Evolutionary conservation across 1,140 invertebrate genomes (phyloP).

Genomic region (Aphaenogaster ashmeadi): DNA sequence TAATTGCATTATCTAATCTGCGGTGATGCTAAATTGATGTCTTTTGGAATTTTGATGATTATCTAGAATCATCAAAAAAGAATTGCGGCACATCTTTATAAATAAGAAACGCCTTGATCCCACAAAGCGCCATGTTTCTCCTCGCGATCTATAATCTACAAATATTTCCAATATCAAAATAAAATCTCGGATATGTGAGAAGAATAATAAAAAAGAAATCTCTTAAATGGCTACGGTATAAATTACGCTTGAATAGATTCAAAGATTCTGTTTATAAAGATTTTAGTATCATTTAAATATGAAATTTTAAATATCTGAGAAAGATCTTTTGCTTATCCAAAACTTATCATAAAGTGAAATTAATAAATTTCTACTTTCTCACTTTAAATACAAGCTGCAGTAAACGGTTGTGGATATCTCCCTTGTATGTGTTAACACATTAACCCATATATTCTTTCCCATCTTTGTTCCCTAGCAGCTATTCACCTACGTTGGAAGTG

Average conservation of each 20-base stretch:
- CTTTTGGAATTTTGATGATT: constrained; percentile 11
- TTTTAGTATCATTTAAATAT: neutral
- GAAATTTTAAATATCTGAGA: neutral
- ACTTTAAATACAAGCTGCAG: neutral
- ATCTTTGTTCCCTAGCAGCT: constrained; percentile 50
- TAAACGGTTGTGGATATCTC: constrained; percentile 24
- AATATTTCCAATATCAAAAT: neutral
- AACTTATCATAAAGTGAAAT: neutral
- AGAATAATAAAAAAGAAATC: neutral
- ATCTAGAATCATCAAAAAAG: constrained; percentile 22
- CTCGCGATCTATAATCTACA: neutral
- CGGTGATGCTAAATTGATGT: constrained; percentile 43
- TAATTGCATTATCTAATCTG: constrained; percentile 70
- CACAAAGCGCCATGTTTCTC: neutral
- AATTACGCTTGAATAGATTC: neutral
- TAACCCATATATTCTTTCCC: constrained; percentile 48
- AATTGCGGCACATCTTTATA: neutral
- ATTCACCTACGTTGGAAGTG: constrained; percentile 31
- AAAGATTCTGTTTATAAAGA: neutral
- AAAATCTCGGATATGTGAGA: neutral
- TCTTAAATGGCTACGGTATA: neutral
- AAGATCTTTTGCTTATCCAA: neutral
- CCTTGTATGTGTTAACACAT: constrained; percentile 3
- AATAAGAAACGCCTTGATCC: neutral
- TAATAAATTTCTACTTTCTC: neutral